Percentiles rank a stretch among this genome's conserved stretches.
Evolutionary conservation across 1,140 invertebrate species (phyloP).

Genomic region (Drosophila baimaii): DNA sequence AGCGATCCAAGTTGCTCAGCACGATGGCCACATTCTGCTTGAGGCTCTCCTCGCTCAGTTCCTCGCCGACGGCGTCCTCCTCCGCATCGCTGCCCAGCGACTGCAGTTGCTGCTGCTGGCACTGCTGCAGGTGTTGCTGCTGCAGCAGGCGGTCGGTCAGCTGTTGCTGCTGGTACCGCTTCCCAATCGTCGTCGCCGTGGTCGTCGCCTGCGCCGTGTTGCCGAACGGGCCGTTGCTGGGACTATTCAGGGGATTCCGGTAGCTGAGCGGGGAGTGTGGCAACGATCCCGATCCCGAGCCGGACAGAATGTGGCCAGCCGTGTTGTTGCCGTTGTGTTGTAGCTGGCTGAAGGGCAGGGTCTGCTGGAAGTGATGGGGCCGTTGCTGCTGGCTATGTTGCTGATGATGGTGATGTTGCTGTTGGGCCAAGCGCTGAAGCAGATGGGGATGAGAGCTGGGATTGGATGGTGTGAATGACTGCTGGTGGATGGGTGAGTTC

Average conservation of each 20-base stretch:
- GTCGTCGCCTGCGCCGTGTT: constrained; percentile 51
- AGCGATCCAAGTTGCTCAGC: constrained; percentile 81
- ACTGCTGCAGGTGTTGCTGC: constrained; percentile 76
- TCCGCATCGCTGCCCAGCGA: constrained; percentile 47
- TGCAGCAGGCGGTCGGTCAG: constrained; percentile 81
- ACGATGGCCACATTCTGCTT: constrained; percentile 84
- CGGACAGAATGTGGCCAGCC: constrained; percentile 59
- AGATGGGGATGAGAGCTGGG: constrained; percentile 49
- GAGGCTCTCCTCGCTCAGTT: constrained; percentile 83
- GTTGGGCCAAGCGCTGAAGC: constrained; percentile 61
- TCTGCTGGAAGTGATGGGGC: constrained; percentile 38
- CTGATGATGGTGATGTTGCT: constrained; percentile 53
- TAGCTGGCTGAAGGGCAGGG: constrained; percentile 56
- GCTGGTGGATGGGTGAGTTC: constrained; percentile 71
- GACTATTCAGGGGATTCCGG: constrained; percentile 78
- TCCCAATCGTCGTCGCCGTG: constrained; percentile 54
- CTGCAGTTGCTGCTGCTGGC: constrained; percentile 77
- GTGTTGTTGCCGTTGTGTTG: constrained; percentile 75
- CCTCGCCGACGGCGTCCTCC: constrained; percentile 53
- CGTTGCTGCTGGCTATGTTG: constrained; percentile 45
- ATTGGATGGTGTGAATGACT: constrained; percentile 34
- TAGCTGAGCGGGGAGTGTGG: constrained; percentile 71
- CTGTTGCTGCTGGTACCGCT: constrained; percentile 76
- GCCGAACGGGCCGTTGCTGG: constrained; percentile 70
- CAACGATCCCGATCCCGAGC: constrained; percentile 65